Evolutionary conservation across 2,113 vertebrate species (phyloP), one percentile per base, ranked within the genome.

Genomic region (Prinia subflava): DNA sequence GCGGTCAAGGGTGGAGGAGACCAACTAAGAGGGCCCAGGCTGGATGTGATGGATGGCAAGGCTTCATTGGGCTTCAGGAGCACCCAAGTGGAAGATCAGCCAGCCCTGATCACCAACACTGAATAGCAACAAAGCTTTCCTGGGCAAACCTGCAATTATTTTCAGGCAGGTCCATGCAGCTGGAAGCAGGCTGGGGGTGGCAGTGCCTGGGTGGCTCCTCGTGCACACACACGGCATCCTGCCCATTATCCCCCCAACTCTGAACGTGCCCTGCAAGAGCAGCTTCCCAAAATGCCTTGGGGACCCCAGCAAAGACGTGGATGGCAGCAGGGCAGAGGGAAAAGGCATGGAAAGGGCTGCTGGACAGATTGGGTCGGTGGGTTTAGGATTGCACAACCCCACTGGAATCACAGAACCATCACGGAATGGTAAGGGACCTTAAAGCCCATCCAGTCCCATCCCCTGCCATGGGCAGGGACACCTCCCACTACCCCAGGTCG

Each of bases 401-500:
- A 67, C 6, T 21, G 47, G 28, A 74, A 44, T 59, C 52, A 44
- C 22, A 65, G 22, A 73, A 57, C 33, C 31, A 12, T 35, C 59
- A 28, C 15, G 20, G 37, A 59, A 46, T 21, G 11, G 25, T 3
- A 65, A 50, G 6, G 22, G 8, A 17, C 8, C 10, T 50, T 20
- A 44, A 65, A 57, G 5, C 1, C 0, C 52, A 28, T 23, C 19
- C 23, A 4, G 6, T 52, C 0, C 22, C 44, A 23, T 0, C 15
- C 15, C 21, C 21, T 65, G 52, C 10, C 50, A 15, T 9, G 15
- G 23, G 6, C 33, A 46, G 33, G 20, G 24, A 39, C n/a, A 18
- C 4, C 16, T 75, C 0, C 47, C 47, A 47, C 41, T 3, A 0
- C 0, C 25, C 62, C 87, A 76, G 55, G 8, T 0, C 27, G 24